A percentile compares a stretch with the other conserved stretches of the same genome.
These are phyloP conservation scores for Venturia canescens DNA, from an alignment of 1,140 invertebrate species.

Conservation along the genomic window DNA sequence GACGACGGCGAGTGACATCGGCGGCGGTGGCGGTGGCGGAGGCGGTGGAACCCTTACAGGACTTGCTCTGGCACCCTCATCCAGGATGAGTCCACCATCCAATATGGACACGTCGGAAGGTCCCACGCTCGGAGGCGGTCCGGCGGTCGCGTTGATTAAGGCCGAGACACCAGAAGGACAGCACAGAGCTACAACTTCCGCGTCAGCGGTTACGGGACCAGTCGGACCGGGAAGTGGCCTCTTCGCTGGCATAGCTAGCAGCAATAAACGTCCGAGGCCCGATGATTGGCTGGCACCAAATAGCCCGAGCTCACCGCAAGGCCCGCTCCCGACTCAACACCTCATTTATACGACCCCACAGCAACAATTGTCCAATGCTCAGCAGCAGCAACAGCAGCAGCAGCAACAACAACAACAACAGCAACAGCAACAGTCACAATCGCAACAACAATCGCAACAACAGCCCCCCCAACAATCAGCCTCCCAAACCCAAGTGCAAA, in stretches of 20 bases:
- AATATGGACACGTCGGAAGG: slow-evolving; percentile 61
- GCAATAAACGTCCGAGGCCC: slow-evolving; percentile 71
- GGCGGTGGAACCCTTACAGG: slow-evolving; percentile 42
- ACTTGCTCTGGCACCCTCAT: slow-evolving; percentile 52
- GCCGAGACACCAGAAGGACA: slow-evolving; percentile 68
- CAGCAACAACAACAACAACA: slow-evolving; percentile 36
- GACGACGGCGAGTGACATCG: slow-evolving; percentile 26
- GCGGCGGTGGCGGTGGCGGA: slow-evolving; percentile 11
- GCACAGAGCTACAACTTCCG: slow-evolving; percentile 57
- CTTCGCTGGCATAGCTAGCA: slow-evolving; percentile 65
- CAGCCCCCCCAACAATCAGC: slow-evolving; percentile 55
- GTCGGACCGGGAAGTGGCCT: slow-evolving; percentile 60
- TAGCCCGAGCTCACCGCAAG: slow-evolving; percentile 79
- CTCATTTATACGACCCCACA: slow-evolving; percentile 80
- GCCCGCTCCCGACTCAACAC: slow-evolving; percentile 73
- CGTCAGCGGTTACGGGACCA: slow-evolving; percentile 57
- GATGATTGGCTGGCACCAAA: slow-evolving; percentile 82
- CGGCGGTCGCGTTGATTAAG: slow-evolving; percentile 66
- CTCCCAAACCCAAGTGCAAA: slow-evolving; percentile 24
- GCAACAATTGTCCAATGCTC: slow-evolving; percentile 75
- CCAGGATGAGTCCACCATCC: slow-evolving; percentile 54
- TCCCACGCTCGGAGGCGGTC: slow-evolving; percentile 52
- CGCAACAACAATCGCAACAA: slow-evolving; percentile 49
- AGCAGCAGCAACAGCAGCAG: slow-evolving; percentile 62
- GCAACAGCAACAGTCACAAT: slow-evolving; percentile 23